These are phyloP conservation scores for Crax fasciolata DNA, from an alignment of 2,797 vertebrate species.

Conservation along the genomic window DNA sequence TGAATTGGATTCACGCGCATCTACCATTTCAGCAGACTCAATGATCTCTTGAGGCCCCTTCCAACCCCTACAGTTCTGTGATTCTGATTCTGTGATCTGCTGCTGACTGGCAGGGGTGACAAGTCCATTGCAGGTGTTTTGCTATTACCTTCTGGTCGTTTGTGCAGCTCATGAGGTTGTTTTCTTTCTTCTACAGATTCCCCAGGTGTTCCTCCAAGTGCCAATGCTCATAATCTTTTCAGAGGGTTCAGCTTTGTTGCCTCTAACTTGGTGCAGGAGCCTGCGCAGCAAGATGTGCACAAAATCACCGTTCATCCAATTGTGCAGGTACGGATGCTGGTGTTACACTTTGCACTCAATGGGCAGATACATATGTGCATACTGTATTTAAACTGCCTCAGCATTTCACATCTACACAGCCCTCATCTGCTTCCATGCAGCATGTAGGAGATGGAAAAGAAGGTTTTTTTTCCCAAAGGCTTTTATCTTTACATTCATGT, in stretches of 20 bases:
- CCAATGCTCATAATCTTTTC: conserved; percentile 95
- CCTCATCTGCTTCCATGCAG: neutral
- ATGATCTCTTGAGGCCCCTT: too few relatives aligned
- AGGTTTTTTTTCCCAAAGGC: neutral
- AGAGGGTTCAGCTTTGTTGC: conserved; percentile 97
- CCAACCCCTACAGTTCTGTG: too few relatives aligned
- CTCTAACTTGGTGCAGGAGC: conserved; percentile 89
- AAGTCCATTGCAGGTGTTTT: neutral
- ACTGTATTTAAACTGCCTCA: neutral
- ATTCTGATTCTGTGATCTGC: neutral
- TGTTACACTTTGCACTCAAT: neutral
- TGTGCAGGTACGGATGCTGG: conserved; percentile 87
- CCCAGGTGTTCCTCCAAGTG: conserved; percentile 94
- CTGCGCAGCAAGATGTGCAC: conserved; percentile 79
- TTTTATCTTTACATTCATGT: neutral
- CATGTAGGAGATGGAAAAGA: neutral
- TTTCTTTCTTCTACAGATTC: conserved; percentile 87
- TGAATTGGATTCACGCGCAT: neutral
- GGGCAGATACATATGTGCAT: neutral
- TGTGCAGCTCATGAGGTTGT: neutral
- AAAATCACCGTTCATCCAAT: conserved; percentile 88
- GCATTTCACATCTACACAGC: neutral
- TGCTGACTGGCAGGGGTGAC: neutral
- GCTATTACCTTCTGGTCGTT: neutral
- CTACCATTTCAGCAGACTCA: neutral